Evolutionary conservation across 37 sponge, comb jelly and placozoan genomes (phyloP).

Genomic region (Theonella swinhoei): DNA sequence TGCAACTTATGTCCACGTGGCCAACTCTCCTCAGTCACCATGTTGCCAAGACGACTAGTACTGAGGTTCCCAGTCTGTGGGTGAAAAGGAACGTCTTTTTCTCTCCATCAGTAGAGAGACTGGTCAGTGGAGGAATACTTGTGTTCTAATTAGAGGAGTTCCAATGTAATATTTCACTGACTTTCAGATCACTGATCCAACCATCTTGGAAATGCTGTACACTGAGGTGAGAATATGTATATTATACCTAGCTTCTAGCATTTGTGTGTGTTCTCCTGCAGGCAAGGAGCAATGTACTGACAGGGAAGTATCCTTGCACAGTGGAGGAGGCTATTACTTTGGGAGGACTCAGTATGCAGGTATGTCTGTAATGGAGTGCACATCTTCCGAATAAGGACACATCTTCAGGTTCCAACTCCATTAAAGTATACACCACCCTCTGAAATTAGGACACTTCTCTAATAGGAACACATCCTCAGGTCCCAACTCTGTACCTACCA

Average conservation of each 20-base stretch:
- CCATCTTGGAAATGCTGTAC: conserved; percentile 53
- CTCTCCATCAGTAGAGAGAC: conserved; percentile 28
- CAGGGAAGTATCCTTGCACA: conserved; percentile 73
- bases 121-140: no score
- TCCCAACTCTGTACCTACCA: not conserved
- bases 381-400: not conserved
- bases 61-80: conserved; percentile 43
- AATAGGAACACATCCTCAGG: not conserved
- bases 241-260: no score
- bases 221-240: conserved; percentile 61
- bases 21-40: conserved; percentile 25
- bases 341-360: conserved; percentile 68
- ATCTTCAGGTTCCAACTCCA: not conserved
- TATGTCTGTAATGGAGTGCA: not conserved
- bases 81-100: conserved; percentile 67
- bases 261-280: no score
- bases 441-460: not conserved
- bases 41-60: not conserved
- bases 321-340: conserved; percentile 67
- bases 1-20: conserved; percentile 60
- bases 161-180: not conserved
- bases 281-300: conserved; percentile 62
- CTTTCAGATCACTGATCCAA: conserved; percentile 53
- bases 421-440: not conserved
- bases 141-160: no score